Percentiles rank a stretch among this genome's conserved stretches.
phyloP scores from a whole-genome alignment of 2,113 vertebrate genomes.

The Mobula hypostoma region DNA sequence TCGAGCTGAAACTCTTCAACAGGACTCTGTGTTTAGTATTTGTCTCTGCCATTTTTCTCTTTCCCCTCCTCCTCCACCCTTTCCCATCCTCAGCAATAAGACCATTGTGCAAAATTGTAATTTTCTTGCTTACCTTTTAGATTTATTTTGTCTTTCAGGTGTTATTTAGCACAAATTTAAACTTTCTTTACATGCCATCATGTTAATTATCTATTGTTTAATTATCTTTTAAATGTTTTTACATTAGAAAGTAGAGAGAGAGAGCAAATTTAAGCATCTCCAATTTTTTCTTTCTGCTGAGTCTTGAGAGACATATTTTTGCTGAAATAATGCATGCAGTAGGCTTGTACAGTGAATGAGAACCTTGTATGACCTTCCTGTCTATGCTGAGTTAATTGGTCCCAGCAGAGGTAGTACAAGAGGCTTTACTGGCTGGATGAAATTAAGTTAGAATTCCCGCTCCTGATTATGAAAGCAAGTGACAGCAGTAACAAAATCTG shows the following conservation, averaged over 20 bases:
- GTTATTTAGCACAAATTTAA: not conserved
- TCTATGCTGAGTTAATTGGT: not conserved
- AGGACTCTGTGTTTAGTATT: not conserved
- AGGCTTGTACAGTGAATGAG: not conserved
- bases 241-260: not conserved
- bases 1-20: too few relatives aligned
- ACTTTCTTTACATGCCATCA: not conserved
- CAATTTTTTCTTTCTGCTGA: not conserved
- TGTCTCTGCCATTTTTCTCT: not conserved
- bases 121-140: too few relatives aligned
- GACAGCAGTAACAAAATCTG: not conserved
- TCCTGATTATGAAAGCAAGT: not conserved
- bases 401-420: not conserved
- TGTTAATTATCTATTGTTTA: too few relatives aligned
- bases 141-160: not conserved
- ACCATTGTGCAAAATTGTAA: too few relatives aligned
- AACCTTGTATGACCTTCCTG: not conserved
- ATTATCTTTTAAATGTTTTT: not conserved
- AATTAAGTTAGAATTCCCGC: not conserved
- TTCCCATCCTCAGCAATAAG: too few relatives aligned
- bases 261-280: too few relatives aligned
- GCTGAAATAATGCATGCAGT: not conserved
- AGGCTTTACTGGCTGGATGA: not conserved
- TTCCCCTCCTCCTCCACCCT: not conserved
- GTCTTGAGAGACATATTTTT: not conserved